Conservation (phyloP, 2,888 invertebrate genomes). For the Druceiella hillmani region DNA sequence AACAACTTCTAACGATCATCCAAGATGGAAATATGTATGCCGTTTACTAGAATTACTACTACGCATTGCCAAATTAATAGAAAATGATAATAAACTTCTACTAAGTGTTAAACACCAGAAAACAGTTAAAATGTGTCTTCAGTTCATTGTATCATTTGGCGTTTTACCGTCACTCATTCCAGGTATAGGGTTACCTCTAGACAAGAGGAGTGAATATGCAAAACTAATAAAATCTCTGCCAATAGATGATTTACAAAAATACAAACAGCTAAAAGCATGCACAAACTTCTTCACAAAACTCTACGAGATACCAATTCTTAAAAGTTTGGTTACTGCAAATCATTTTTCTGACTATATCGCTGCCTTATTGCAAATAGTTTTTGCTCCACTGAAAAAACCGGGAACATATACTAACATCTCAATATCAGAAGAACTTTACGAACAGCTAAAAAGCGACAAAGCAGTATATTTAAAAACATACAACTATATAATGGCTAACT, state of each 20-base stretch:
- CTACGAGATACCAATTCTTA: constrained; percentile 46
- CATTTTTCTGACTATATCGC: constrained; percentile 59
- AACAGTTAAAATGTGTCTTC: constrained; percentile 54
- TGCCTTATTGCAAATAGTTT: constrained; percentile 62
- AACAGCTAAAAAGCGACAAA: constrained; percentile 46
- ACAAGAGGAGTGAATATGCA: constrained; percentile 39
- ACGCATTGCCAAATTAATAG: constrained; percentile 32
- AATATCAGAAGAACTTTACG: constrained; percentile 55
- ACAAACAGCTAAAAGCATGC: constrained; percentile 45
- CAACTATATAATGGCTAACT: constrained; percentile 45
- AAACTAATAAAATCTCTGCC: constrained; percentile 31
- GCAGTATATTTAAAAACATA: constrained; percentile 46
- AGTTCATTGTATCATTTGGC: constrained; percentile 60
- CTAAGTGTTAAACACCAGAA: constrained; percentile 65
- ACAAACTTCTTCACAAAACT: constrained; percentile 45
- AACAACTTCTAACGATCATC: no score
- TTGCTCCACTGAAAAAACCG: constrained; percentile 61
- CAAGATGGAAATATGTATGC: constrained; percentile 40
- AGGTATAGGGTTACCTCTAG: constrained; percentile 54
- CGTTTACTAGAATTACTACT: constrained; percentile 42
- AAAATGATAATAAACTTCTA: constrained; percentile 33
- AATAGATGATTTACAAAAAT: constrained; percentile 45
- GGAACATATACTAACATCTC: constrained; percentile 35
- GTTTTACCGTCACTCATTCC: constrained; percentile 60
- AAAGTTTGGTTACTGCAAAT: constrained; percentile 50